A percentile compares a stretch with the other conserved stretches of the same genome.
These are phyloP conservation scores for Tinea semifulvella DNA, from an alignment of 2,888 invertebrate genomes.

Conservation along the genomic window DNA sequence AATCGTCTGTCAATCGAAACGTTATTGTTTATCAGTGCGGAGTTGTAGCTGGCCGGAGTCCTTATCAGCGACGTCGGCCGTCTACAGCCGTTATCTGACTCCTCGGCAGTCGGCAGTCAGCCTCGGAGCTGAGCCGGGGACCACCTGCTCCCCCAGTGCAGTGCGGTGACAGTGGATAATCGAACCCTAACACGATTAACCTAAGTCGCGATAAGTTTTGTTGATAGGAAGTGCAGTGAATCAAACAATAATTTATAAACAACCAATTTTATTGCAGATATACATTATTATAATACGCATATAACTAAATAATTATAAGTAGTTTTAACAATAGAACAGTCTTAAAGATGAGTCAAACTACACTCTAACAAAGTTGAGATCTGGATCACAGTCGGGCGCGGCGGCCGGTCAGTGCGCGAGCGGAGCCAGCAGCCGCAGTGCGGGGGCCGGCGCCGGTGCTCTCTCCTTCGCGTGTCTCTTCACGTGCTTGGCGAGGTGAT, in stretches of 20 bases:
- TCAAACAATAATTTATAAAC: constrained; percentile 6
- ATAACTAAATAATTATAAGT: constrained; percentile 39
- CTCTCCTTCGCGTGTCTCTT: constrained; percentile 84
- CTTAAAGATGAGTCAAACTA: constrained; percentile 55
- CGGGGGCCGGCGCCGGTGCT: constrained; percentile 39
- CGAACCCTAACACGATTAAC: neutral
- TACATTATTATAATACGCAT: constrained; percentile 9
- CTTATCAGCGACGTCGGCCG: constrained; percentile 4
- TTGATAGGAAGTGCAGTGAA: neutral
- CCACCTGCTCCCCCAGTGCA: neutral
- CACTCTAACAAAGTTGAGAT: constrained; percentile 59
- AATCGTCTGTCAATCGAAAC: constrained; percentile 4
- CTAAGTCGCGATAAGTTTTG: neutral
- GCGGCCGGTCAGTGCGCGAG: constrained; percentile 24
- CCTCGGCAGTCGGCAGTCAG: constrained; percentile 1
- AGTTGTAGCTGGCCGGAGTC: neutral
- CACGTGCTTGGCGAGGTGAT: constrained; percentile 91
- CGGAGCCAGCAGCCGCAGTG: constrained; percentile 23
- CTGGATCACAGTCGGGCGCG: constrained; percentile 50
- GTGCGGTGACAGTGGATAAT: constrained; percentile 1
- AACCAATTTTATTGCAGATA: constrained; percentile 10
- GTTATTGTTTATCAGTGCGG: neutral
- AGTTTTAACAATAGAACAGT: constrained; percentile 51
- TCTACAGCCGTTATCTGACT: neutral
- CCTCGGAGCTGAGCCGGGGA: constrained; percentile 6